phyloP scores from a whole-genome alignment of 2,113 vertebrate species.

The Telmatochromis sp. region DNA sequence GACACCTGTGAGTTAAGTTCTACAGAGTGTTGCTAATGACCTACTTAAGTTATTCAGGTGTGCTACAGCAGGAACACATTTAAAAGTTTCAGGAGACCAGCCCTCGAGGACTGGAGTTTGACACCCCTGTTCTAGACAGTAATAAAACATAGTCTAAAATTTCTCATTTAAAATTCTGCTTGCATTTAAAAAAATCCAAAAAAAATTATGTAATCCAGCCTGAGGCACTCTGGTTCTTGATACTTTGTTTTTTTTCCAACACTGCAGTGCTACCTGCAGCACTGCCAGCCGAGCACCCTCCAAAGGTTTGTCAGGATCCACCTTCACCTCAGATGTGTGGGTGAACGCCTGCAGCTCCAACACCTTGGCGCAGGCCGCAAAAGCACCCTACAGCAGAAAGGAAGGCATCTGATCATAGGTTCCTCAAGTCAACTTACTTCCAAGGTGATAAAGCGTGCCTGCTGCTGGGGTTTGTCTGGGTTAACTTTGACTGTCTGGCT shows the following conservation, averaged over 20 bases:
- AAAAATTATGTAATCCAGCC: background rate
- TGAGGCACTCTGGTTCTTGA: background rate
- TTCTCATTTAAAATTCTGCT: background rate
- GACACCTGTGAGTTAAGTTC: background rate
- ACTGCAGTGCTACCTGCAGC: constrained; percentile 78
- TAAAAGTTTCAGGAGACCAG: background rate
- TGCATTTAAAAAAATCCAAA: background rate
- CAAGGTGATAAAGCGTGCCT: constrained; percentile 76
- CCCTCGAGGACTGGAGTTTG: background rate
- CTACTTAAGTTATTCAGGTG: background rate
- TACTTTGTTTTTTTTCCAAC: background rate
- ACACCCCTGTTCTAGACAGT: background rate
- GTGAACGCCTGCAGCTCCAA: constrained; percentile 73
- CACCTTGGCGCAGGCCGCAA: constrained; percentile 70
- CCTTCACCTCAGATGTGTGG: constrained; percentile 78
- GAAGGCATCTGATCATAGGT: background rate
- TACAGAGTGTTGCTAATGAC: background rate
- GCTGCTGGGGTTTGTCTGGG: constrained; percentile 85
- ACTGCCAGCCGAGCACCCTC: constrained; percentile 83
- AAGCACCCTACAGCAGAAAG: constrained; percentile 74
- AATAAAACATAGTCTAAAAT: background rate
- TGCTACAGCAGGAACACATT: background rate
- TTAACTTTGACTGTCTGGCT: constrained; percentile 84
- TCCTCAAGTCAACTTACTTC: constrained; percentile 78
- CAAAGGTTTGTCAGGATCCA: constrained; percentile 94